Conservation (phyloP, 1,140 invertebrate species). For the Papilio xuthus region DNA sequence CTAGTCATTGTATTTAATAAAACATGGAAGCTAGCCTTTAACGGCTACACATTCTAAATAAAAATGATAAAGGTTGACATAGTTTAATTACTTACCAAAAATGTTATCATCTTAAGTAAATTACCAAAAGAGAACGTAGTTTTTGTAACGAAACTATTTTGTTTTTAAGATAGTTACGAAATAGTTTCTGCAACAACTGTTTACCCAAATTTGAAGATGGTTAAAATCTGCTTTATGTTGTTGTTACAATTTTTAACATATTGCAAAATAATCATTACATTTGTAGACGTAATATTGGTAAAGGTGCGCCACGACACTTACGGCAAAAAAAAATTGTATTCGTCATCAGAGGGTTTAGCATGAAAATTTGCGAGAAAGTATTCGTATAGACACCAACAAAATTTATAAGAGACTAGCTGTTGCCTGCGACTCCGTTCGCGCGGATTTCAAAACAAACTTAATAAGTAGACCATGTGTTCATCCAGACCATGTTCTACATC, state of each 20-base stretch:
- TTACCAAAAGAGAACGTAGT: background rate
- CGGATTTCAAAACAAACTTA: too few species aligned
- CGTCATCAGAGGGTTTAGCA: too few species aligned
- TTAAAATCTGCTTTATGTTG: background rate
- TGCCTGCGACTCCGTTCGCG: too few species aligned
- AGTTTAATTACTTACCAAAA: background rate
- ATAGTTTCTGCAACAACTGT: background rate
- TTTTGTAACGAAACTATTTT: constrained; percentile 5
- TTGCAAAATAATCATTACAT: background rate
- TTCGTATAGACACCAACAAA: too few species aligned
- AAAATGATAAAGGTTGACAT: background rate
- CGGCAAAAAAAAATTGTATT: background rate
- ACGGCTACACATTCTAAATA: background rate
- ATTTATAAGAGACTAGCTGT: too few species aligned
- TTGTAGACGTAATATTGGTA: background rate
- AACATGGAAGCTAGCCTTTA: background rate
- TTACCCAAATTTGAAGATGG: constrained; percentile 11
- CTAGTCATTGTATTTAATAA: background rate
- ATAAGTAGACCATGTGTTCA: too few species aligned
- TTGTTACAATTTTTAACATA: background rate
- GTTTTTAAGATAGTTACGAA: background rate
- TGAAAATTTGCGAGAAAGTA: too few species aligned
- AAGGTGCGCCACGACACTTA: background rate
- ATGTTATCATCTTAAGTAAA: background rate
- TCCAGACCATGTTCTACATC: too few species aligned